Base-by-base conservation (phyloP, 2,113 vertebrate genomes). In the Thunnus thynnus region DNA sequence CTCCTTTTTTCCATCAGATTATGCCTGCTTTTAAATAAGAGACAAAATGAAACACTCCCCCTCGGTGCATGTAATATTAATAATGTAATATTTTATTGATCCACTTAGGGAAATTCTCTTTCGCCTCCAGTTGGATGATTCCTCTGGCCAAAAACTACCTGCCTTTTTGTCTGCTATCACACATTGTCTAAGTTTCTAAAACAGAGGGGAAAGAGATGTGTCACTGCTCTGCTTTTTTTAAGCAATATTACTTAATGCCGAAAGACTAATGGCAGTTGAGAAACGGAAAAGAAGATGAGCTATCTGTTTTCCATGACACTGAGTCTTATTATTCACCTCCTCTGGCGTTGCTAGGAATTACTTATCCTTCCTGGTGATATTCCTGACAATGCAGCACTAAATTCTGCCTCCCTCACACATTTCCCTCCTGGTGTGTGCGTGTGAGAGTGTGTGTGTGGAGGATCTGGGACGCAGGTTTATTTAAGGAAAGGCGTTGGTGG, bases 401-500 rank as follows among this genome's bases (percentile, higher is more conserved):
- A 92, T 91, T 92, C 72, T 90, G 88, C 91, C 85, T 88, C 84
- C 76, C 72, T 89, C 77, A 83, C 85, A 89, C 63, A 18, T n/a
- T 30, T 57, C 68, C 68, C n/a, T 71, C 52, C 41, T 22, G 41
- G 22, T 81, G 71, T 68, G 69, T 76, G n/a, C 20, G 54, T 74
- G 71, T 74, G n/a, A 56, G 61, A 55, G 55, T 56, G 58, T 74
- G 56, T 69, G 47, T 68, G 62, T 58, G 57, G n/a, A 78, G 64
- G 76, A 91, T 90, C 86, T 91, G 82, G 92, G 76, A 78, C 80
- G 30, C 81, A 72, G 84, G 92, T 91, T 92, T 94, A 94, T 93
- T 94, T 94, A 93, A 92, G 74, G 93, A 89, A 93, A 92, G 84
- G 76, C 86, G 87, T 89, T 86, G 93, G 92, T 91, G 90, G 90